Evolutionary conservation across 2,797 vertebrate genomes (phyloP).

Genomic region (Rhinatrema bivittatum): DNA sequence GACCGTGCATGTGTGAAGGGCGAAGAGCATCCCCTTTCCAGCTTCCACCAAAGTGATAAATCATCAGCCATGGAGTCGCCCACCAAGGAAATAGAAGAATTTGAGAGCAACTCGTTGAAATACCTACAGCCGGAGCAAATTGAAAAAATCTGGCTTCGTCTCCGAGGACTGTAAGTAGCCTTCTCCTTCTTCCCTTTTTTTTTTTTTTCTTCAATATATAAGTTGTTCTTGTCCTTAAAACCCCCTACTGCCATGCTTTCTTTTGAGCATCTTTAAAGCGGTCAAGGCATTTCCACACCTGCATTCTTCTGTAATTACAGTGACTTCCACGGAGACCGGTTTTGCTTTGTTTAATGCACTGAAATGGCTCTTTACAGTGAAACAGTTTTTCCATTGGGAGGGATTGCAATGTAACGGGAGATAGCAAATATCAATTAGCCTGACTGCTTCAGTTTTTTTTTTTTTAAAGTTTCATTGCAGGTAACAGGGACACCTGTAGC

Average conservation of each 20-base stretch:
- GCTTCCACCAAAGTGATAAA: constrained; percentile 28
- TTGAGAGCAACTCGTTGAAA: constrained; percentile 94
- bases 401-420: not conserved
- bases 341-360: constrained; percentile 7
- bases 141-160: constrained; percentile 97
- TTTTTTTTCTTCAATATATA: no score
- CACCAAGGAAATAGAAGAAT: constrained; percentile 98
- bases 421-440: constrained; percentile 9
- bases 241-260: not conserved
- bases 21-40: constrained; percentile 7
- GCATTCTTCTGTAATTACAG: constrained; percentile 26
- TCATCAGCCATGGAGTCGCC: constrained; percentile 86
- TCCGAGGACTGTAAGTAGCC: constrained; percentile 91
- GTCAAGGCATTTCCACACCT: constrained; percentile 32
- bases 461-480: constrained; percentile 28
- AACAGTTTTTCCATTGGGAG: constrained; percentile 6
- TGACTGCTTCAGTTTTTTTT: not conserved
- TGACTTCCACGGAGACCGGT: constrained; percentile 9
- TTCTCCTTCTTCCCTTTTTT: constrained; percentile 1
- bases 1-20: constrained; percentile 7
- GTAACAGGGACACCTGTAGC: not conserved
- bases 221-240: no score
- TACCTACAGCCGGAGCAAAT: constrained; percentile 95
- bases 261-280: constrained; percentile 1
- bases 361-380: constrained; percentile 12